Evolutionary conservation across 2,797 vertebrate genomes (phyloP).

Genomic region (Catostomus latipinnis): DNA sequence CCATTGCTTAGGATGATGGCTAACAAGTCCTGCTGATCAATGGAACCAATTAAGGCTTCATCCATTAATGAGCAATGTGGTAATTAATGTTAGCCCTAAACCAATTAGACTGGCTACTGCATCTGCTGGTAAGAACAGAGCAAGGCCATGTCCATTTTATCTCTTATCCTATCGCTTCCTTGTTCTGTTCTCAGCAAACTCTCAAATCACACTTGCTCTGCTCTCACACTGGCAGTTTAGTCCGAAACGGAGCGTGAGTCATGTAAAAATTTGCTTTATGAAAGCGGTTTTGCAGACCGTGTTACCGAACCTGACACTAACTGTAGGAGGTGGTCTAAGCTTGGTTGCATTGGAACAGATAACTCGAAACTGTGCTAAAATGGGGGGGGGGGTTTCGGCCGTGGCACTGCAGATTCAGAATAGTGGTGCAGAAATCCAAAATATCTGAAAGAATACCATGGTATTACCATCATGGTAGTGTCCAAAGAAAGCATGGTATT

Average conservation of each 20-base stretch:
- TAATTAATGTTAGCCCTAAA: constrained; percentile 99
- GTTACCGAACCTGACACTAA: too few species aligned
- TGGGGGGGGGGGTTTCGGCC: too few species aligned
- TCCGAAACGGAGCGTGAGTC: too few species aligned
- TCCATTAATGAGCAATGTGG: constrained; percentile 99
- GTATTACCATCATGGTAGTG: not conserved
- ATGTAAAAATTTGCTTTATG: too few species aligned
- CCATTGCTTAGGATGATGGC: constrained; percentile 98
- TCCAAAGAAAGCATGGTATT: not conserved
- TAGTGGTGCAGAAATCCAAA: not conserved
- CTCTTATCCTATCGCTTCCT: constrained; percentile 66
- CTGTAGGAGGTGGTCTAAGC: too few species aligned
- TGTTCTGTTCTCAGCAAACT: constrained; percentile 49
- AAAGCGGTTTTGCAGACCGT: not conserved
- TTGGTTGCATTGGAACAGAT: too few species aligned
- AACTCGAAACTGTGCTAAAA: too few species aligned
- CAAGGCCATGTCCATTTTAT: constrained; percentile 76
- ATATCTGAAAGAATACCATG: not conserved
- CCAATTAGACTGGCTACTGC: constrained; percentile 90
- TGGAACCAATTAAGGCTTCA: constrained; percentile 99
- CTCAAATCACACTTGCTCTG: constrained; percentile 19
- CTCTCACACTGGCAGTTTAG: too few species aligned
- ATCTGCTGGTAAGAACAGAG: constrained; percentile 76
- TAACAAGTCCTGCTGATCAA: constrained; percentile 99
- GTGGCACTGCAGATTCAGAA: not conserved